Evolutionary conservation across 2,888 invertebrate species (phyloP).

Genomic region (Andricus curvator): DNA sequence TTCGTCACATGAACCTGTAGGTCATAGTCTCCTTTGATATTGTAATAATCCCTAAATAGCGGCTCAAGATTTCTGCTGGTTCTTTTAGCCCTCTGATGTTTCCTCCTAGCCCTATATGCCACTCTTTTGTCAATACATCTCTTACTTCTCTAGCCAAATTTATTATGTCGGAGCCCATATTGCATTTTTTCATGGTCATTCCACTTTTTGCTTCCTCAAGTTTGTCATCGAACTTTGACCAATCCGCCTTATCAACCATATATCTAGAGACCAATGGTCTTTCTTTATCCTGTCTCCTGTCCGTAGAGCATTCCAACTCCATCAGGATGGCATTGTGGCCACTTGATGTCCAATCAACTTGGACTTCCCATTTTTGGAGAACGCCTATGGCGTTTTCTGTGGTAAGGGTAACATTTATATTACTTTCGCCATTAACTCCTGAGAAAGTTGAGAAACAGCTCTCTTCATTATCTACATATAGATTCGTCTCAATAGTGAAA

Average conservation of each 20-base stretch:
- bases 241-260: neutral
- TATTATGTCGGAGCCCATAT: neutral
- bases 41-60: neutral
- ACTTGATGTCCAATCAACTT: conserved; percentile 1
- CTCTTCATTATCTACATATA: neutral
- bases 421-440: neutral
- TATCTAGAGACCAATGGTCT: neutral
- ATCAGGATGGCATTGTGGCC: conserved; percentile 3
- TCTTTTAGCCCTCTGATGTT: neutral
- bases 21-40: neutral
- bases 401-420: conserved; percentile 5
- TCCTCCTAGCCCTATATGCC: neutral
- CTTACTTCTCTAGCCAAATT: neutral
- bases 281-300: neutral
- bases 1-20: neutral
- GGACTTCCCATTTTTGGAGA: neutral
- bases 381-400: neutral
- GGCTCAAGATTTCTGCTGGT: fast-evolving
- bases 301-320: neutral
- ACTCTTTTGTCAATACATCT: neutral
- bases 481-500: conserved; percentile 15
- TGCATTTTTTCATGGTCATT: neutral
- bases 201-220: neutral
- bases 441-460: neutral
- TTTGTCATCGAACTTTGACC: neutral